phyloP scores from a whole-genome alignment of 2,888 invertebrate genomes.

The Tribolium freemani region DNA sequence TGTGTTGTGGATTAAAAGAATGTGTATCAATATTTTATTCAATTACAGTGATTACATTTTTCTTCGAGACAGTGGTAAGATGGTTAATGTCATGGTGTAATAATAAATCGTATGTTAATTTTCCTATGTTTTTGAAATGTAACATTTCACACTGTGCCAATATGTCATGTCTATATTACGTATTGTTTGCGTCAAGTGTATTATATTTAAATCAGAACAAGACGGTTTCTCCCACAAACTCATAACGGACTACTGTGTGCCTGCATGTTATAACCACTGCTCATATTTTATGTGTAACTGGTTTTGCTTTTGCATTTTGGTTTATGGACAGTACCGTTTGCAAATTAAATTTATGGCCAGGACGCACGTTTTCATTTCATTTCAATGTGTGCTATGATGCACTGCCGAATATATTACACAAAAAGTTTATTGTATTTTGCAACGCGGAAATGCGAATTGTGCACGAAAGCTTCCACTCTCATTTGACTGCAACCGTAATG shows the following conservation, averaged over 20 bases:
- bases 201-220: constrained; percentile 19
- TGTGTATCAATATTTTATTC: background rate
- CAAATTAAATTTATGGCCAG: constrained; percentile 39
- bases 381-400: constrained; percentile 46
- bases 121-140: too few species aligned
- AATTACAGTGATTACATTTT: background rate
- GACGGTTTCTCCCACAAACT: constrained; percentile 22
- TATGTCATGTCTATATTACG: background rate
- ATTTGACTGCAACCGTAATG: background rate
- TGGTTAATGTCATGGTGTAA: too few species aligned
- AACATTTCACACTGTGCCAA: background rate
- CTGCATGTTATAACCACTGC: constrained; percentile 28
- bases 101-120: background rate
- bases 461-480: background rate
- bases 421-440: constrained; percentile 16
- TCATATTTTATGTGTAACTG: constrained; percentile 49
- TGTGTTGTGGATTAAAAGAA: background rate
- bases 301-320: constrained; percentile 44
- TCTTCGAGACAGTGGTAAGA: too few species aligned
- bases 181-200: constrained; percentile 2
- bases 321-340: background rate
- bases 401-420: constrained; percentile 33
- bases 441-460: constrained; percentile 4
- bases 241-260: constrained; percentile 27
- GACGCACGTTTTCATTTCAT: constrained; percentile 48